phyloP scores from a whole-genome alignment of 2,888 invertebrate species.

The Nomada fabriciana region DNA sequence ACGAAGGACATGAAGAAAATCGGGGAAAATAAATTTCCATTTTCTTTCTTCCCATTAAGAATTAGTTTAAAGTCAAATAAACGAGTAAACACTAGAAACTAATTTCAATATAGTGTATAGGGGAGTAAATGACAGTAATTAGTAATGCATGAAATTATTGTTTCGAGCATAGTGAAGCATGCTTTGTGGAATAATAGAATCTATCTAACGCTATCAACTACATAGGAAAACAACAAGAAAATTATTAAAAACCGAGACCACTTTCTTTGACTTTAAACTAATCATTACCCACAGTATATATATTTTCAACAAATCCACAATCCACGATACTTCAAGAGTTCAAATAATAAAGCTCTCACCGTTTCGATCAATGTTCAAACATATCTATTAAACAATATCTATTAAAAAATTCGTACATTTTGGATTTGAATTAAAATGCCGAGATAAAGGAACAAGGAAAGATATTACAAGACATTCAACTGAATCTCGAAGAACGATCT shows the following conservation, averaged over 20 bases:
- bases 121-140: constrained; percentile 38
- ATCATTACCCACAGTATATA: constrained; percentile 21
- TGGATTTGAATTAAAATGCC: constrained; percentile 65
- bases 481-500: neutral
- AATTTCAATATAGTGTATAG: constrained; percentile 15
- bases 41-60: constrained; percentile 11
- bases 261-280: constrained; percentile 72
- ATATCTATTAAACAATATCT: too few relatives aligned
- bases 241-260: constrained; percentile 10
- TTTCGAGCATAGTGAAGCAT: constrained; percentile 64
- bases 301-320: constrained; percentile 45
- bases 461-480: constrained; percentile 18
- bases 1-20: neutral
- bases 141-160: constrained; percentile 59
- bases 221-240: neutral
- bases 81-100: neutral
- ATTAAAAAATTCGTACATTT: constrained; percentile 49
- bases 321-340: constrained; percentile 37
- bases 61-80: constrained; percentile 71
- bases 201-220: constrained; percentile 18
- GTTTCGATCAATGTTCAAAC: too few relatives aligned
- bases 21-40: constrained; percentile 1
- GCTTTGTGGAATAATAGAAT: constrained; percentile 51
- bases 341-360: too few relatives aligned
- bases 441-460: constrained; percentile 35